A percentile compares a stretch with the other conserved stretches of the same genome.
Conservation (phyloP, 2,888 invertebrate species). For the Cryptocheilus praepositus region DNA sequence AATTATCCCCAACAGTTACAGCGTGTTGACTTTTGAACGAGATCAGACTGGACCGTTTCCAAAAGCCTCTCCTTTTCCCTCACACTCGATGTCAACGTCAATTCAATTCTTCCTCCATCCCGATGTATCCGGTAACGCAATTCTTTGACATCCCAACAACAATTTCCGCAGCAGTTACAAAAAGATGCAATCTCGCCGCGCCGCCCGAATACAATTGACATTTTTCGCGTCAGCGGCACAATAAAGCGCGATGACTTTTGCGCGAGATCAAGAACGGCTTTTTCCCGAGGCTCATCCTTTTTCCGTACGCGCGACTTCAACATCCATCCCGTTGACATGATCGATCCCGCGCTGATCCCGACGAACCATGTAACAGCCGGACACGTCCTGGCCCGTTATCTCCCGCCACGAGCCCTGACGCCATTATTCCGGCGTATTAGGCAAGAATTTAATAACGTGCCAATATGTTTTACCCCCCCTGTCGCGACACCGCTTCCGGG, state of each 20-base stretch:
- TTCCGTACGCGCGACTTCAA: conserved; percentile 2
- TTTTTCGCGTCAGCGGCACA: neutral
- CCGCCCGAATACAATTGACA: no score
- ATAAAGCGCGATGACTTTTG: neutral
- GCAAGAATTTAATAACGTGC: conserved; percentile 71
- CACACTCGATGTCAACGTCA: no score
- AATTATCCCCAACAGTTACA: no score
- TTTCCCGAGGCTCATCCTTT: conserved; percentile 5
- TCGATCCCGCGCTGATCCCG: conserved; percentile 6
- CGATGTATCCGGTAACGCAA: no score
- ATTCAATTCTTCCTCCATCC: no score
- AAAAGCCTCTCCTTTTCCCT: no score
- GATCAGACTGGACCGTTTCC: no score
- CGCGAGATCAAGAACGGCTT: neutral
- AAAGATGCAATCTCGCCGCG: no score
- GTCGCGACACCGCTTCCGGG: conserved; percentile 16
- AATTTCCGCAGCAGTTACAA: no score
- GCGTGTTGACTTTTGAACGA: no score
- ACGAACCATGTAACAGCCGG: neutral
- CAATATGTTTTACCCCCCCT: conserved; percentile 60
- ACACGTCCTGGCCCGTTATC: neutral
- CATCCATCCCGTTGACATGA: conserved; percentile 18
- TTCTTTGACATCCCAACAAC: no score
- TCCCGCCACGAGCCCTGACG: conserved; percentile 22
- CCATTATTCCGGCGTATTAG: conserved; percentile 66